Conservation (phyloP, 2,113 vertebrate genomes). For the Dunckerocampus dactyliophorus region DNA sequence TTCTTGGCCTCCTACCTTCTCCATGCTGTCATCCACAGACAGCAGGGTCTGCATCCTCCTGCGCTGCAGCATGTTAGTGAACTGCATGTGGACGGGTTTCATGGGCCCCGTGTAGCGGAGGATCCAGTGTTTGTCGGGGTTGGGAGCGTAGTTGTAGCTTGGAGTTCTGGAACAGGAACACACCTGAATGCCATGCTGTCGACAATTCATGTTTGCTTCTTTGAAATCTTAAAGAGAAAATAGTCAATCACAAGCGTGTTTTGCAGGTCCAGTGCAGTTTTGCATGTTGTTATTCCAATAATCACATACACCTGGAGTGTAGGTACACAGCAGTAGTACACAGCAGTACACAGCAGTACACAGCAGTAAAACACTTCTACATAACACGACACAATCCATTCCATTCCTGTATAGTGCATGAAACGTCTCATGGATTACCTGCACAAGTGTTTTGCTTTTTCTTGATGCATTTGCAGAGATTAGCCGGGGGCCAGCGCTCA, state of each 20-base stretch:
- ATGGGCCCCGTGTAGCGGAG: slow-evolving; percentile 95
- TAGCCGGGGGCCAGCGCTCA: no score
- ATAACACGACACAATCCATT: no score
- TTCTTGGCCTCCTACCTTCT: slow-evolving; percentile 75
- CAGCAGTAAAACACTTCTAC: no score
- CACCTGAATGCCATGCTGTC: not conserved
- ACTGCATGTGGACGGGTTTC: slow-evolving; percentile 98
- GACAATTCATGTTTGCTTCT: not conserved
- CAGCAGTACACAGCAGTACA: no score
- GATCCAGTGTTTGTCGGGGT: slow-evolving; percentile 97
- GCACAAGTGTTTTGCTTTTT: no score
- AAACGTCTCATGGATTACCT: no score
- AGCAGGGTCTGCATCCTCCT: slow-evolving; percentile 91
- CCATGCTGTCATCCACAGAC: slow-evolving; percentile 94
- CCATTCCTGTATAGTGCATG: no score
- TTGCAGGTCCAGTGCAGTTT: not conserved
- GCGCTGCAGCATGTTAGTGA: slow-evolving; percentile 95
- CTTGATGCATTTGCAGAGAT: no score
- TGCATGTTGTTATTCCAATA: no score
- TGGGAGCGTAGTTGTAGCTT: slow-evolving; percentile 95
- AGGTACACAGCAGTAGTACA: no score
- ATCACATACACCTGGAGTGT: no score
- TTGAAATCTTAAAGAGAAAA: not conserved
- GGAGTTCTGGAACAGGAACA: slow-evolving; percentile 78
- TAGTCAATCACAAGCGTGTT: not conserved